Conservation (phyloP, 1,140 invertebrate species). For the Scaptomyza montana region DNA sequence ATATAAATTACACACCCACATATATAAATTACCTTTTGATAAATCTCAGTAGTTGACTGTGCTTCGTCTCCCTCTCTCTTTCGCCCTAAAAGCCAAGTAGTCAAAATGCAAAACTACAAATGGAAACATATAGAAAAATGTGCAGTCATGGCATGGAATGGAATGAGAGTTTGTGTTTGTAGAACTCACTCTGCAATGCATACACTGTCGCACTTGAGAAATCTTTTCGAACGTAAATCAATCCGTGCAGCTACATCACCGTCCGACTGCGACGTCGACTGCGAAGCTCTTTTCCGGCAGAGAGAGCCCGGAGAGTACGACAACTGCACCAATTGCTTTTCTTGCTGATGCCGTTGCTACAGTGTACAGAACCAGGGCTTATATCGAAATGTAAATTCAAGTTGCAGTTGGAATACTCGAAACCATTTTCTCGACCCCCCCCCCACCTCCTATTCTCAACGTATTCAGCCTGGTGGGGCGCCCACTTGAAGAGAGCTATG, state of each 20-base stretch:
- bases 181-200: conserved; percentile 26
- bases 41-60: conserved; percentile 71
- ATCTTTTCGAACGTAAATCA: conserved; percentile 84
- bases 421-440: not conserved
- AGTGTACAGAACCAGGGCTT: conserved; percentile 45
- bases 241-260: conserved; percentile 81
- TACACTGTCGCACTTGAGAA: conserved; percentile 71
- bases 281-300: conserved; percentile 54
- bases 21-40: conserved; percentile 84
- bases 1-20: conserved; percentile 75
- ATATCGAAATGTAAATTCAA: conserved; percentile 81
- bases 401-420: conserved; percentile 64
- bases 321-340: conserved; percentile 72
- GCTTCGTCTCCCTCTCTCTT: not conserved
- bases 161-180: conserved; percentile 21
- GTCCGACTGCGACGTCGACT: conserved; percentile 46
- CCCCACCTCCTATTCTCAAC: not conserved
- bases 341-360: conserved; percentile 48
- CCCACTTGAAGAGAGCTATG: conserved; percentile 29
- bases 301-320: conserved; percentile 7
- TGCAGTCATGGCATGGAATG: not conserved
- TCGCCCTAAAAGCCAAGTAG: not conserved
- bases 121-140: conserved; percentile 75
- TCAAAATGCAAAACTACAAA: conserved; percentile 29
- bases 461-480: not conserved